Evolutionary conservation across 2,113 vertebrate genomes (phyloP).

Genomic region (Varanus salvator): DNA sequence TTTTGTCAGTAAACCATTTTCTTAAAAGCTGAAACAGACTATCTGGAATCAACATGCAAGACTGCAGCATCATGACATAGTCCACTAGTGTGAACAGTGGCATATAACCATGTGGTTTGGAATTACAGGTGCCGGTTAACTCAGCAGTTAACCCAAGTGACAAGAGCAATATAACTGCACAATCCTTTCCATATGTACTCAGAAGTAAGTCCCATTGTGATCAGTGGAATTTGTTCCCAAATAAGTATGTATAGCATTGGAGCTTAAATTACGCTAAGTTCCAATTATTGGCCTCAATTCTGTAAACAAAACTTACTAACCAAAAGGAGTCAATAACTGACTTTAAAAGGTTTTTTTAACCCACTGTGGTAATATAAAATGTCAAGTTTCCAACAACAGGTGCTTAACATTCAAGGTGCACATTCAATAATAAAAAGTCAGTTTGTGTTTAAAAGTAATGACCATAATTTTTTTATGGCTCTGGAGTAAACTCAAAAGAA

Average conservation of each 20-base stretch:
- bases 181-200: no score
- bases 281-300: neutral
- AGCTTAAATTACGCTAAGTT: neutral
- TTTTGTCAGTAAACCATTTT: neutral
- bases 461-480: conserved; percentile 47
- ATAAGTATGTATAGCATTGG: neutral
- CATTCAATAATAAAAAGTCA: conserved; percentile 64
- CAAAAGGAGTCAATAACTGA: neutral
- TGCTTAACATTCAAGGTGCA: conserved; percentile 42
- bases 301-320: neutral
- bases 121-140: neutral
- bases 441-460: conserved; percentile 50
- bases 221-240: neutral
- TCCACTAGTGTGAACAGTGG: neutral
- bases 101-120: neutral
- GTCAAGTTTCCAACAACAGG: conserved; percentile 14
- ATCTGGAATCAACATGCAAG: neutral
- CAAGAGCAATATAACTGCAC: neutral
- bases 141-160: neutral
- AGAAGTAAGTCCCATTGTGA: no score
- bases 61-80: neutral
- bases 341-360: neutral
- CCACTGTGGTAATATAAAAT: conserved; percentile 15
- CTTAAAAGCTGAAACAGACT: neutral
- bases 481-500: conserved; percentile 68